A percentile compares a stretch with the other conserved stretches of the same genome.
Evolutionary conservation across 1,140 invertebrate genomes (phyloP).

Genomic region (Triops longicaudatus): DNA sequence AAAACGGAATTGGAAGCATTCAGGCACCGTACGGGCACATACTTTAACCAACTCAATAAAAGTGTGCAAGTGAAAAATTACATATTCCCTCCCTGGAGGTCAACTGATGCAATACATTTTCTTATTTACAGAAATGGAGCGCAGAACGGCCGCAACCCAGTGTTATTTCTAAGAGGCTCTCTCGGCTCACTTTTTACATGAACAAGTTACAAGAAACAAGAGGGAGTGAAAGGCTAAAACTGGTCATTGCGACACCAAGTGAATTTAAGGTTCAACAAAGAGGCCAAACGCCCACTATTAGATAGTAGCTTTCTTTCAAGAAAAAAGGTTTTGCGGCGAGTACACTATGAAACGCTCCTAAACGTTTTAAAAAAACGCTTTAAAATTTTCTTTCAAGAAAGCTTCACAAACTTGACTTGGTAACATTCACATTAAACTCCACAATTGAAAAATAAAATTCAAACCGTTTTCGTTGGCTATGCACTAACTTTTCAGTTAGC

Average conservation of each 20-base stretch:
- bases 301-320: neutral
- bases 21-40: conserved; percentile 7
- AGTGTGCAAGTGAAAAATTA: conserved; percentile 11
- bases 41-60: neutral
- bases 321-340: too few species aligned
- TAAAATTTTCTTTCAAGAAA: neutral
- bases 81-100: neutral
- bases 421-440: neutral
- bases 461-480: neutral
- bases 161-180: neutral
- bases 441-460: neutral
- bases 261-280: neutral
- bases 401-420: neutral
- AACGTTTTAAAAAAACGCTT: too few species aligned
- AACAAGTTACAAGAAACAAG: too few species aligned
- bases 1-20: conserved; percentile 1
- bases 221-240: conserved; percentile 4
- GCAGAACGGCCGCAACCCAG: neutral
- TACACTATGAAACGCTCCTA: too few species aligned
- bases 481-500: neutral
- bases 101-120: conserved; percentile 7
- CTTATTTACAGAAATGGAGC: neutral
- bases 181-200: neutral
- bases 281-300: neutral
- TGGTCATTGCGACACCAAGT: conserved; percentile 1